Base-by-base conservation (phyloP, 2,113 vertebrate species). In the Rhinoderma darwinii region DNA sequence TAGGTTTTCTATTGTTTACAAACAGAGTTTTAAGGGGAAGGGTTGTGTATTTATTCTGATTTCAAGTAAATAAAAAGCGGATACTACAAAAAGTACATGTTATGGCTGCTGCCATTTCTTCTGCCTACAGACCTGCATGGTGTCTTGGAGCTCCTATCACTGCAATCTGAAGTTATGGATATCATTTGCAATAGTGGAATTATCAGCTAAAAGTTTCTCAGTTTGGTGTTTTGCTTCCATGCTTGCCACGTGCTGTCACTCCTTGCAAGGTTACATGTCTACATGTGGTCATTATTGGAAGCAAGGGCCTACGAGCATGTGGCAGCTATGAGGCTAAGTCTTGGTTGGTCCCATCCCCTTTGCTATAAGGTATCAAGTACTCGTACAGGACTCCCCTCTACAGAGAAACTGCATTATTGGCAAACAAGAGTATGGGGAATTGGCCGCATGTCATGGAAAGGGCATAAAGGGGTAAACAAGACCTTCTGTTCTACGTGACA, bases 1-100 rank as follows among this genome's bases (percentile, higher is more conserved):
- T 87, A 32, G 35, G 79, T 86, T 87, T 87, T 82, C 70, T 87
- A 82, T 66, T 86, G 85, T 86, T 86, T 86, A 86, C 84, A 86
- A 54, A 80, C 66, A 44, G 73, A 70, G 43, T 47, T 68, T 20
- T n/a, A 72, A n/a, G 61, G 61, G 84, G 63, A 47, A 39, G 68
- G 78, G 79, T 39, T 75, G 51, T 87, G 68, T 87, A 87, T 87
- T 87, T 87, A 87, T 87, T 87, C 78, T 82, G 54, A 82, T 56
- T 74, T 82, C 78, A 39, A 87, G 37, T 56, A 75, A 87, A 87
- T 82, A 82, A 87, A 87, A 86, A 82, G 17, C 15, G 18, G 14
- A 41, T 43, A 63, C 3, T 61, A 63, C 76, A 66, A 63, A 54
- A 43, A 66, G 37, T n/a, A 9, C 20, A 30, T 3, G 41, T 30